These are phyloP conservation scores for Aphrocallistes beatrix DNA, from an alignment of 37 sponge, comb jelly and placozoan species.

Conservation along the genomic window DNA sequence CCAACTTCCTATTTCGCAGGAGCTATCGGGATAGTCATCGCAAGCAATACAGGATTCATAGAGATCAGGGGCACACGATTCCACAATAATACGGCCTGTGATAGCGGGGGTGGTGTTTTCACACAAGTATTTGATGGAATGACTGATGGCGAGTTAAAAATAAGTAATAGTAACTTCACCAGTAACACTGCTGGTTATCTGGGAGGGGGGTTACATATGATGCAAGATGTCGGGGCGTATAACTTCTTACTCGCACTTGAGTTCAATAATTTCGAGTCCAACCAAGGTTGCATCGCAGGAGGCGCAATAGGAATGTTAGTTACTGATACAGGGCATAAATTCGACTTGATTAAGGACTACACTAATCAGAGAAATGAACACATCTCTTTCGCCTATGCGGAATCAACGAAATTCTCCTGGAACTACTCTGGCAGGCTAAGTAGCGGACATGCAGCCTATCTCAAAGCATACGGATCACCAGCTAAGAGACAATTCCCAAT, in stretches of 20 bases:
- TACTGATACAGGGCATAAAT: not conserved
- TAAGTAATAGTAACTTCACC: not conserved
- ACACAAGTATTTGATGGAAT: constrained; percentile 5
- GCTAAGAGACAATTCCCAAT: not conserved
- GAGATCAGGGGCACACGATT: not conserved
- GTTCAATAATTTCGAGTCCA: not conserved
- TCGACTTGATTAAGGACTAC: not conserved
- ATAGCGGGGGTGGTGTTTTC: not conserved
- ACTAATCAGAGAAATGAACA: not conserved
- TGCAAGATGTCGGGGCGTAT: not conserved
- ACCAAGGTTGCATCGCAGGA: constrained; percentile 1
- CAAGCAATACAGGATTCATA: not conserved
- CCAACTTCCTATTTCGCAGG: constrained; percentile 1
- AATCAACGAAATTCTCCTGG: not conserved
- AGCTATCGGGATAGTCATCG: not conserved
- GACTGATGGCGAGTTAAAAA: not conserved
- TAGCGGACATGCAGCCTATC: not conserved
- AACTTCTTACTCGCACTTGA: not conserved
- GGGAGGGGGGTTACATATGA: not conserved
- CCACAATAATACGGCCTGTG: not conserved
- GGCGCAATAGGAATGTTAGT: not conserved
- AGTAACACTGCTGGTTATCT: not conserved
- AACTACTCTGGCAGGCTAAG: constrained; percentile 7
- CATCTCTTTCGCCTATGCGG: not conserved
- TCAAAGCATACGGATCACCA: not conserved